Percentiles rank a stretch among this genome's conserved stretches.
These are phyloP conservation scores for Euwallacea similis DNA, from an alignment of 1,140 invertebrate species.

Conservation along the genomic window DNA sequence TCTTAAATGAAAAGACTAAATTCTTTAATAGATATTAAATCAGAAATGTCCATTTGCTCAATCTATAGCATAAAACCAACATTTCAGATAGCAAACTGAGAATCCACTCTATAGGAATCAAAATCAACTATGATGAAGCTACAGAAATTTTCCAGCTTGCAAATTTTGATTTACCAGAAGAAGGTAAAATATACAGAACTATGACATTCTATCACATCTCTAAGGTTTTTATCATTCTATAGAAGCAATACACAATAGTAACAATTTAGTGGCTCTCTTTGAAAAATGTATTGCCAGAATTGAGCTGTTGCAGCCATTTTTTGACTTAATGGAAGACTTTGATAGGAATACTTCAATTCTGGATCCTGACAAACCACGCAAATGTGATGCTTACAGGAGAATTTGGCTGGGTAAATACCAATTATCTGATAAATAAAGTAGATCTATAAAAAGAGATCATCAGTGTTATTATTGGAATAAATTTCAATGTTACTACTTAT, in stretches of 20 bases:
- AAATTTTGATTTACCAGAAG: conserved; percentile 41
- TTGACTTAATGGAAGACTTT: conserved; percentile 55
- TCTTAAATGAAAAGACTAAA: too few relatives aligned
- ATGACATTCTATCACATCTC: too few relatives aligned
- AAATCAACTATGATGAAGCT: conserved; percentile 34
- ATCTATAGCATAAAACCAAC: background rate
- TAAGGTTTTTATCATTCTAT: background rate
- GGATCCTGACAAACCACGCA: conserved; percentile 54
- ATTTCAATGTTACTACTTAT: conserved; percentile 4
- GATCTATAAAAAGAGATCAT: too few relatives aligned
- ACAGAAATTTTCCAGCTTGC: conserved; percentile 40
- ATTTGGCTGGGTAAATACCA: conserved; percentile 54
- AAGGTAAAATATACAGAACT: conserved; percentile 6
- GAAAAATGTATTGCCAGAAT: conserved; percentile 40
- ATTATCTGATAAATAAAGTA: too few relatives aligned
- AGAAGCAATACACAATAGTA: conserved; percentile 22
- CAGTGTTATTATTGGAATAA: background rate
- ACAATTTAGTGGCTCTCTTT: conserved; percentile 41
- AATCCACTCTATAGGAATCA: conserved; percentile 40
- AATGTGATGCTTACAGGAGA: conserved; percentile 50
- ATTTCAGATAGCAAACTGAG: conserved; percentile 43
- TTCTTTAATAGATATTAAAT: too few relatives aligned
- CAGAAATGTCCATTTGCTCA: background rate
- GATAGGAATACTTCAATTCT: conserved; percentile 55
- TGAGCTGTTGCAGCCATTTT: conserved; percentile 53